Conservation (phyloP, 2,113 vertebrate genomes). For the Arenaria interpres region DNA sequence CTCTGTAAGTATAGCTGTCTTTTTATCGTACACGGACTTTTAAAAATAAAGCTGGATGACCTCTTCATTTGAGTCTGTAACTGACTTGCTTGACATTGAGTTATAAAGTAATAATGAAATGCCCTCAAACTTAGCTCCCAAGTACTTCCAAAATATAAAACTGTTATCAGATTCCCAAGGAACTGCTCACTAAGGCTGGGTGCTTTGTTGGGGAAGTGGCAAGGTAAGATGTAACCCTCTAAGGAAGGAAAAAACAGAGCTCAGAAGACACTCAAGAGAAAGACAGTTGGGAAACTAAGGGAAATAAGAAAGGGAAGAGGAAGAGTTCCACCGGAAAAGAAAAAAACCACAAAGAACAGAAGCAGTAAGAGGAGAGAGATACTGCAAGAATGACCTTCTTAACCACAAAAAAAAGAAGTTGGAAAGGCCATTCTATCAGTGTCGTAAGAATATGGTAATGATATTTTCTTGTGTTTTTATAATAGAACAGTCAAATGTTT, state of each 20-base stretch:
- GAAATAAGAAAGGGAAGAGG: not conserved
- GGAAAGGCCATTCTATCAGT: not conserved
- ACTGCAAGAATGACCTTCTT: not conserved
- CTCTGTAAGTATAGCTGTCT: not conserved
- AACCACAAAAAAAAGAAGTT: not conserved
- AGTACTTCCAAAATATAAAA: not conserved
- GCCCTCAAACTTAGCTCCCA: not conserved
- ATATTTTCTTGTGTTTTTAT: not conserved
- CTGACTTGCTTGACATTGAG: not conserved
- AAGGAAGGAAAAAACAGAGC: not conserved
- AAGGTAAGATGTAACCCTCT: not conserved
- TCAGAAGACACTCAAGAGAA: not conserved
- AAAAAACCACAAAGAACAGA: not conserved
- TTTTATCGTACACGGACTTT: accelerated
- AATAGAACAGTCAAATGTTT: not conserved
- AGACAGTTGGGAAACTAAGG: not conserved
- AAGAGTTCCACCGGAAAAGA: not conserved
- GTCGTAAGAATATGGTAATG: not conserved
- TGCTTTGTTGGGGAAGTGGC: not conserved
- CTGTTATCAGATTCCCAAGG: not conserved
- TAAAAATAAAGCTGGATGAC: not conserved
- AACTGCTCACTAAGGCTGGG: not conserved
- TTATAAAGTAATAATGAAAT: not conserved
- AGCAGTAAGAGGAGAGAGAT: not conserved
- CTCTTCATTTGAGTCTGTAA: not conserved